These are phyloP conservation scores for Latrodectus elegans DNA, from an alignment of 2,888 invertebrate species.

Conservation along the genomic window DNA sequence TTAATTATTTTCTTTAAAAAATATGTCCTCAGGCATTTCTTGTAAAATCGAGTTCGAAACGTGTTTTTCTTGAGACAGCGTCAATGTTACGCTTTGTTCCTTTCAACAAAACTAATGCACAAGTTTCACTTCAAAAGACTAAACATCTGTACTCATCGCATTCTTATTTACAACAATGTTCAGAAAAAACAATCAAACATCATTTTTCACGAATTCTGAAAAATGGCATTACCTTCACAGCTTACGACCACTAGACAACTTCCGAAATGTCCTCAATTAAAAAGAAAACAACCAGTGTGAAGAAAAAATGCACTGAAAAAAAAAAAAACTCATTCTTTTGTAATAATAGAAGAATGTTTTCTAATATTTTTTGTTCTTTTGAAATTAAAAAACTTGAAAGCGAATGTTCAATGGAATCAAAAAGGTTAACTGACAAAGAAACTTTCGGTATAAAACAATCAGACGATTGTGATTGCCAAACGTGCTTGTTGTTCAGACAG, in stretches of 20 bases:
- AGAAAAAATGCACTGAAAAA: neutral
- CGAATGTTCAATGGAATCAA: neutral
- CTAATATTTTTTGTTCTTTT: neutral
- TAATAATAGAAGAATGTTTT: neutral
- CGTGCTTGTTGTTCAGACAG: neutral
- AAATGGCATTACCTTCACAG: neutral
- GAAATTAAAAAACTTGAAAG: neutral
- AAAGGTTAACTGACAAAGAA: too few species aligned
- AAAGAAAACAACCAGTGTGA: neutral
- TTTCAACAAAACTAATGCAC: too few species aligned
- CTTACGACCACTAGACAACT: neutral
- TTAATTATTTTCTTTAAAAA: too few species aligned
- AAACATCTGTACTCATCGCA: too few species aligned
- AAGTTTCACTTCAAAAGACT: too few species aligned
- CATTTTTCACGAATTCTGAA: neutral
- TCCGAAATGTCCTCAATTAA: neutral
- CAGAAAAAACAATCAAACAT: too few species aligned
- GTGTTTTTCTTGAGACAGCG: too few species aligned
- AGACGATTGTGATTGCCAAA: neutral
- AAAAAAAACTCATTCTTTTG: neutral
- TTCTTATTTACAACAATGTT: too few species aligned
- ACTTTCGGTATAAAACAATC: neutral
- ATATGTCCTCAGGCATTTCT: too few species aligned
- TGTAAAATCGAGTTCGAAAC: too few species aligned
- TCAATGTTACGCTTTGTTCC: too few species aligned